These are phyloP conservation scores for Ianthella basta DNA, from an alignment of 37 sponge, comb jelly and placozoan species.

Conservation along the genomic window DNA sequence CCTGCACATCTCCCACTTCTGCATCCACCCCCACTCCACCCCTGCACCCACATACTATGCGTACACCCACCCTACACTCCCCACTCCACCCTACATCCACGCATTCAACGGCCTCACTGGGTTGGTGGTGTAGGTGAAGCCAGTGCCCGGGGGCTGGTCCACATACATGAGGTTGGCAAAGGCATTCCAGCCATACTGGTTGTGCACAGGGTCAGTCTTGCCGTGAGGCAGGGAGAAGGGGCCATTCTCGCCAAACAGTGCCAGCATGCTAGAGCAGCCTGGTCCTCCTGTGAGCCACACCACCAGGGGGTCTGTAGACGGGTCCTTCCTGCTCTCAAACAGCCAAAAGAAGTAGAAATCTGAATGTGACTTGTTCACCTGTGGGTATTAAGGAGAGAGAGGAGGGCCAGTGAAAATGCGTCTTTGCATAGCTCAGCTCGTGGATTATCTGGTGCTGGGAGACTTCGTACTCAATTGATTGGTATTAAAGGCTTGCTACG, in stretches of 20 bases:
- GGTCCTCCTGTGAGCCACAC: slow-evolving; percentile 93
- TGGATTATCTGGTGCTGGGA: not conserved
- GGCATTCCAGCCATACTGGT: slow-evolving; percentile 86
- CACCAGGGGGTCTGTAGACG: slow-evolving; percentile 78
- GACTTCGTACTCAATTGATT: not conserved
- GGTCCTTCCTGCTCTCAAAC: slow-evolving; percentile 80
- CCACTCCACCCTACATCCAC: not conserved
- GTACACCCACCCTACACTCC: not conserved
- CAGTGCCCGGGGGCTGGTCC: slow-evolving; percentile 90
- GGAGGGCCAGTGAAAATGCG: too few species aligned
- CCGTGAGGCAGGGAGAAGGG: slow-evolving; percentile 73
- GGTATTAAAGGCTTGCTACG: not conserved
- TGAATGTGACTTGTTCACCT: slow-evolving; percentile 82
- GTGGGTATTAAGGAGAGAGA: slow-evolving; percentile 15
- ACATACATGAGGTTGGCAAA: slow-evolving; percentile 87
- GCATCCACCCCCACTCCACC: too few species aligned
- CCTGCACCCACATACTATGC: too few species aligned
- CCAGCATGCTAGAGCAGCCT: slow-evolving; percentile 86
- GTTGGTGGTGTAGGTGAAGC: slow-evolving; percentile 81
- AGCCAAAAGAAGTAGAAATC: slow-evolving; percentile 88
- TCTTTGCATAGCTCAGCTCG: too few species aligned
- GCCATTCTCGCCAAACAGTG: slow-evolving; percentile 84
- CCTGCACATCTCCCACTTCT: too few species aligned
- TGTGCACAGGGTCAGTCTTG: slow-evolving; percentile 50
- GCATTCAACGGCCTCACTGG: slow-evolving; percentile 20